phyloP scores from a whole-genome alignment of 2,797 vertebrate genomes.

The Cirrhinus mrigala region DNA sequence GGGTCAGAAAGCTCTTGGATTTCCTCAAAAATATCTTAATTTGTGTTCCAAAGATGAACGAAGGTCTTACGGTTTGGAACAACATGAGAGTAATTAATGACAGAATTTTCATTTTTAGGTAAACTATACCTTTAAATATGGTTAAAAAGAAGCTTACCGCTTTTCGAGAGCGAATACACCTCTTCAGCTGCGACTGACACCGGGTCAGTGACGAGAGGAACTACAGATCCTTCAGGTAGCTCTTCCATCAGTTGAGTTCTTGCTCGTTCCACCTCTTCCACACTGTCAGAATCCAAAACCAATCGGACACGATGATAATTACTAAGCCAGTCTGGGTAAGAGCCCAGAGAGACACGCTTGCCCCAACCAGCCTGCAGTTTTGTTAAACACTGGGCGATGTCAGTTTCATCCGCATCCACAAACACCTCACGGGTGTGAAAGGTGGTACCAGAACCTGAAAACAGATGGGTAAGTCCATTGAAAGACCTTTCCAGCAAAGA shows the following conservation, averaged over 20 bases:
- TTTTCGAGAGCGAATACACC: slow-evolving; percentile 85
- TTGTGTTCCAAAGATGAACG: too few relatives aligned
- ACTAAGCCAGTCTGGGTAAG: slow-evolving; percentile 93
- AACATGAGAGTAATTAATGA: too few relatives aligned
- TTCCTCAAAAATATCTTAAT: too few relatives aligned
- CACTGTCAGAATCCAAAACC: slow-evolving; percentile 87
- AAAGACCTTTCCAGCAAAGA: slow-evolving; percentile 86
- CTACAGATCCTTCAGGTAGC: slow-evolving; percentile 81
- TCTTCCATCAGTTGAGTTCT: slow-evolving; percentile 78
- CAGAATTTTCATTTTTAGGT: too few relatives aligned
- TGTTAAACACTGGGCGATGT: slow-evolving; percentile 79
- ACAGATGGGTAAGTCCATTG: slow-evolving; percentile 85
- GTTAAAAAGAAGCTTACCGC: slow-evolving; percentile 76
- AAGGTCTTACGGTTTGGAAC: too few relatives aligned
- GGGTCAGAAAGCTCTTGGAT: too few relatives aligned
- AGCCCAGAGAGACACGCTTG: slow-evolving; percentile 83
- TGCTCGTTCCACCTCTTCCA: slow-evolving; percentile 81
- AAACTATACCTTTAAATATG: too few relatives aligned
- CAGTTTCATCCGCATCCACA: slow-evolving; percentile 83
- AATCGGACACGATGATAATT: slow-evolving; percentile 93
- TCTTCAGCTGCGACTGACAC: slow-evolving; percentile 79
- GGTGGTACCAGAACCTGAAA: slow-evolving; percentile 79
- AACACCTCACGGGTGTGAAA: slow-evolving; percentile 87
- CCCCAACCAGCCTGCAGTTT: slow-evolving; percentile 80
- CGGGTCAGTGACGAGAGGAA: slow-evolving; percentile 80